phyloP scores from a whole-genome alignment of 2,888 invertebrate genomes.

The Pheosia gnoma region DNA sequence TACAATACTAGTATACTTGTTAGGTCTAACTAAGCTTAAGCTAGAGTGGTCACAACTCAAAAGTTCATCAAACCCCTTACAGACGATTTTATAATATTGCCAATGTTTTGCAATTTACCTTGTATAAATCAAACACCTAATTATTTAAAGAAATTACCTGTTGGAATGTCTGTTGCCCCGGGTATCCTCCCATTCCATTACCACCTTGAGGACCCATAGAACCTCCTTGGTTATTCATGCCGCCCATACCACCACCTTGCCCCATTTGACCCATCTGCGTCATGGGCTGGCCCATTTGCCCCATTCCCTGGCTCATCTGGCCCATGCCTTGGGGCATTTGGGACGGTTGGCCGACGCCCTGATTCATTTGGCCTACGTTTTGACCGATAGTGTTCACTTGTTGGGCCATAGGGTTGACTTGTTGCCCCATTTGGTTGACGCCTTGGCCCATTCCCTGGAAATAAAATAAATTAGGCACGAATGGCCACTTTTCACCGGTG shows the following conservation, averaged over 20 bases:
- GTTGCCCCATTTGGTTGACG: conserved; percentile 79
- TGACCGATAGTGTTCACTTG: conserved; percentile 74
- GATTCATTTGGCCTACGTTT: conserved; percentile 78
- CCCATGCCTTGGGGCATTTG: conserved; percentile 77
- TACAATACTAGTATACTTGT: too few relatives aligned
- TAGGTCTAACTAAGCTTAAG: too few relatives aligned
- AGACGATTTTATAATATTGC: too few relatives aligned
- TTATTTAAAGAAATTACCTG: conserved; percentile 55
- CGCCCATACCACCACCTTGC: conserved; percentile 74
- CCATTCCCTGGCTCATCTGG: conserved; percentile 76
- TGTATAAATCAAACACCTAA: neutral
- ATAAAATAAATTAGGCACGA: neutral
- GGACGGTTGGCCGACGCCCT: conserved; percentile 71
- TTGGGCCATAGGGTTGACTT: conserved; percentile 78
- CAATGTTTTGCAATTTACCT: too few relatives aligned
- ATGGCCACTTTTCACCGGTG: too few relatives aligned
- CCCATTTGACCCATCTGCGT: conserved; percentile 84
- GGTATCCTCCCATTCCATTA: conserved; percentile 79
- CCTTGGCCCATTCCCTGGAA: conserved; percentile 76
- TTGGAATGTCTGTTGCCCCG: conserved; percentile 81
- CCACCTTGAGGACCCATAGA: conserved; percentile 79
- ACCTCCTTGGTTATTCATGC: conserved; percentile 79
- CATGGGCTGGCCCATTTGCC: conserved; percentile 78
- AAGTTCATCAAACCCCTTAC: too few relatives aligned
- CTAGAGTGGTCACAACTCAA: too few relatives aligned